Evolutionary conservation across 1,140 invertebrate species (phyloP).

Genomic region (Lucilia cuprina): DNA sequence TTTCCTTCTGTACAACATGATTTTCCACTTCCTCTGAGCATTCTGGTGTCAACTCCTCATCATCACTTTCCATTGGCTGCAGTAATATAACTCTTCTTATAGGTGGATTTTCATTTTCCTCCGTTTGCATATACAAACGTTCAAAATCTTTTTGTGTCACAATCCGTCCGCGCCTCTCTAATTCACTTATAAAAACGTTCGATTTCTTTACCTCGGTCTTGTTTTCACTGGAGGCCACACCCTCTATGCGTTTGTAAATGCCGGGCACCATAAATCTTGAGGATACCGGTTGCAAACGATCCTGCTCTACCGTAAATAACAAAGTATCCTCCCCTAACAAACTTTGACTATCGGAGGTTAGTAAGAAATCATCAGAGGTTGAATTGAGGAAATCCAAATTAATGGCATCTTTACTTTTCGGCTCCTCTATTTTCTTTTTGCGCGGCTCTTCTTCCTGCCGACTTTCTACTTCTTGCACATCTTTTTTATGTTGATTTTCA

Average conservation of each 20-base stretch:
- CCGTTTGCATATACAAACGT: conserved; percentile 6
- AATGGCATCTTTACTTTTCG: neutral
- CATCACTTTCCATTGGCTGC: neutral
- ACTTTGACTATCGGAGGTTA: conserved; percentile 9
- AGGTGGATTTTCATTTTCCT: neutral
- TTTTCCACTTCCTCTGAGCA: neutral
- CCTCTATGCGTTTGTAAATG: conserved; percentile 37
- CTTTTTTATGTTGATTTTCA: neutral
- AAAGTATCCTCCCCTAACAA: conserved; percentile 26
- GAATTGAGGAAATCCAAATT: conserved; percentile 21
- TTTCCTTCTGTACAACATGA: neutral
- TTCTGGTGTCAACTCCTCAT: neutral
- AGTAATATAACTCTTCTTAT: neutral
- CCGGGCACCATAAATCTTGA: conserved; percentile 39
- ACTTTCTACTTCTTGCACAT: neutral
- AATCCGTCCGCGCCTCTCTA: conserved; percentile 24
- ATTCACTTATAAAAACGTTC: conserved; percentile 20
- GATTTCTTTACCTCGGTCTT: neutral
- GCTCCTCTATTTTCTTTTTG: neutral
- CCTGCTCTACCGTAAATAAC: conserved; percentile 33
- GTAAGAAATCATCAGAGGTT: conserved; percentile 18
- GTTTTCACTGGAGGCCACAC: neutral
- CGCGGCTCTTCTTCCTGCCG: neutral
- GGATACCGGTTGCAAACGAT: conserved; percentile 34
- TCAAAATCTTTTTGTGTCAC: neutral